A percentile compares a stretch with the other conserved stretches of the same genome.
Evolutionary conservation across 2,797 vertebrate genomes (phyloP).

Genomic region (Scarus forsteni): DNA sequence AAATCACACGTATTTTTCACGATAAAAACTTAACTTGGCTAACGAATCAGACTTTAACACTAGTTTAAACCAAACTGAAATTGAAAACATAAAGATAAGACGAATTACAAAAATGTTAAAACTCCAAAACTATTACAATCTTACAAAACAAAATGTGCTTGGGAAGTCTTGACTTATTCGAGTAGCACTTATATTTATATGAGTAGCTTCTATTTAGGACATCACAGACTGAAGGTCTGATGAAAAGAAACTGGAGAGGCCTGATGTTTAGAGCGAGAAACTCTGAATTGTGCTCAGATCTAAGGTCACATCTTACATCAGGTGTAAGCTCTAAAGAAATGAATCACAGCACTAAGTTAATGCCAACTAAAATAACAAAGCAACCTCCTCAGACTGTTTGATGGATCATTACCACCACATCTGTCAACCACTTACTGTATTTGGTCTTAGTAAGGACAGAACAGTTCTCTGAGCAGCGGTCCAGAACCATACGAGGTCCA

Average conservation of each 20-base stretch:
- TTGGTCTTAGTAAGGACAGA: conserved; percentile 99
- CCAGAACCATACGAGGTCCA: conserved; percentile 95
- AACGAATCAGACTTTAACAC: no score
- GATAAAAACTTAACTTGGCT: no score
- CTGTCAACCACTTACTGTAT: conserved; percentile 89
- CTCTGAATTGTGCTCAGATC: conserved; percentile 7
- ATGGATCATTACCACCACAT: neutral
- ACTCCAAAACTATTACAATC: no score
- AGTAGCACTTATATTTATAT: neutral
- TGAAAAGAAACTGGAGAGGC: conserved; percentile 3
- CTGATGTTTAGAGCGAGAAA: neutral
- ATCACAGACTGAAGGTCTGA: conserved; percentile 9
- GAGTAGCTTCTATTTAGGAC: conserved; percentile 25
- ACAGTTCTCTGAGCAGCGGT: conserved; percentile 97
- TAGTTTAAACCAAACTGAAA: no score
- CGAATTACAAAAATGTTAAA: no score
- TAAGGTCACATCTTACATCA: conserved; percentile 15
- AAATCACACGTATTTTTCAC: no score
- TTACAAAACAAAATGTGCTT: no score
- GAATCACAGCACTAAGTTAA: neutral
- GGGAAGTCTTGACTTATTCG: conserved; percentile 8
- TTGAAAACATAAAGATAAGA: no score
- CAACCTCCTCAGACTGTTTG: neutral
- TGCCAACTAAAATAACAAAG: neutral
- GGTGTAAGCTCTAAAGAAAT: neutral